Conservation (phyloP, 2,888 invertebrate genomes). For the Campoletis raptor region DNA sequence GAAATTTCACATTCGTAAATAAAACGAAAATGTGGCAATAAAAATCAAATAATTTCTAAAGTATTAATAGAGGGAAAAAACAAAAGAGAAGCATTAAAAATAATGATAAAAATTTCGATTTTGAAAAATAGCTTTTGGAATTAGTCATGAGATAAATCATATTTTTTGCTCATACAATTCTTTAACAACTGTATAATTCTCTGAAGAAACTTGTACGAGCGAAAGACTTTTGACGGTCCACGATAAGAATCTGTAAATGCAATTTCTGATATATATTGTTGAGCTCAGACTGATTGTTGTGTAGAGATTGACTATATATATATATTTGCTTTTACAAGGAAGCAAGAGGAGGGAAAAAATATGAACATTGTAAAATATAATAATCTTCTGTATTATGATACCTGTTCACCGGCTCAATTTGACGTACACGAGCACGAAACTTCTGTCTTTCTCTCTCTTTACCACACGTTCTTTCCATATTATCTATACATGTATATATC, state of each 20-base stretch:
- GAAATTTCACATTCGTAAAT: constrained; percentile 11
- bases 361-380: constrained; percentile 57
- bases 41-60: constrained; percentile 40
- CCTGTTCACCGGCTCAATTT: constrained; percentile 60
- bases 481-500: constrained; percentile 34
- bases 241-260: constrained; percentile 53
- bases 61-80: neutral
- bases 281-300: constrained; percentile 67
- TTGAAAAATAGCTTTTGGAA: constrained; percentile 15
- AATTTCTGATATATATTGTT: constrained; percentile 58
- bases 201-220: constrained; percentile 1
- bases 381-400: constrained; percentile 42
- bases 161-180: constrained; percentile 8
- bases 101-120: neutral
- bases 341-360: neutral
- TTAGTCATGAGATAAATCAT: constrained; percentile 7
- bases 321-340: constrained; percentile 57
- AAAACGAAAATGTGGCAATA: constrained; percentile 35
- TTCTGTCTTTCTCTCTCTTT: constrained; percentile 46
- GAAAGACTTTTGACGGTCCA: constrained; percentile 35
- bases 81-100: neutral
- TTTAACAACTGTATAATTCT: constrained; percentile 19
- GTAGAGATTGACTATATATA: constrained; percentile 61
- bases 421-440: constrained; percentile 54
- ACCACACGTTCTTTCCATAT: constrained; percentile 51